Percentiles rank a stretch among this genome's conserved stretches.
Conservation (phyloP, 2,113 vertebrate species). For the Myotis yumanensis region DNA sequence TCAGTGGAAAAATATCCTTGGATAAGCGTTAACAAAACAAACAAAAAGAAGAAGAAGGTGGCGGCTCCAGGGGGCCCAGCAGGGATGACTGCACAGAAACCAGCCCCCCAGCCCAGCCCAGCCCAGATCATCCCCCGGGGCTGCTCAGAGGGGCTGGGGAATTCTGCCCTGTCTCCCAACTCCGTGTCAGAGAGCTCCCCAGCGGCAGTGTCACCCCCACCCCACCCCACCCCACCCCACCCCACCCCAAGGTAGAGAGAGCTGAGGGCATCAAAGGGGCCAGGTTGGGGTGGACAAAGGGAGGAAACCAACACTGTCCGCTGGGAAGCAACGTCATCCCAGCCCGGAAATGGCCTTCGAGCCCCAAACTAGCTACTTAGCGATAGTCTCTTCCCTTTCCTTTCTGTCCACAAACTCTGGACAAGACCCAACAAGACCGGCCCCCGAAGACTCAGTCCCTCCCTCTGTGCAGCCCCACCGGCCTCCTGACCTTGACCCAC, state of each 20-base stretch:
- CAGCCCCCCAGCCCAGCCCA: background rate
- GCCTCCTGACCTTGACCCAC: background rate
- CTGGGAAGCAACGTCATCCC: background rate
- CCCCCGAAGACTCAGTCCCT: background rate
- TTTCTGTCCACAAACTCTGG: background rate
- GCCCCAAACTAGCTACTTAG: background rate
- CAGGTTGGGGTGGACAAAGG: background rate
- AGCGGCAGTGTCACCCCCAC: background rate
- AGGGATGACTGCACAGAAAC: background rate
- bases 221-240: background rate
- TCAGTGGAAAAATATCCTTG: too few relatives aligned
- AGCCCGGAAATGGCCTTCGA: background rate
- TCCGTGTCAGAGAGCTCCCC: background rate
- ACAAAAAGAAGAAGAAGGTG: too few relatives aligned
- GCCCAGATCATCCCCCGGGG: too few relatives aligned
- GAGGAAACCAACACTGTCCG: background rate
- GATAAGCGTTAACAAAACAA: too few relatives aligned
- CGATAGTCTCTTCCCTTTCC: background rate
- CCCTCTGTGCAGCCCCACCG: accelerated
- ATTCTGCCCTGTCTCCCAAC: background rate
- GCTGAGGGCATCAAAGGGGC: background rate
- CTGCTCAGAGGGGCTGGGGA: too few relatives aligned
- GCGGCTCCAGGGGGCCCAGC: background rate
- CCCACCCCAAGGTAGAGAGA: background rate
- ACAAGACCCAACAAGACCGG: background rate